A percentile compares a stretch with the other conserved stretches of the same genome.
These are phyloP conservation scores for Emydocephalus ijimae DNA, from an alignment of 2,113 vertebrate species.

Conservation along the genomic window DNA sequence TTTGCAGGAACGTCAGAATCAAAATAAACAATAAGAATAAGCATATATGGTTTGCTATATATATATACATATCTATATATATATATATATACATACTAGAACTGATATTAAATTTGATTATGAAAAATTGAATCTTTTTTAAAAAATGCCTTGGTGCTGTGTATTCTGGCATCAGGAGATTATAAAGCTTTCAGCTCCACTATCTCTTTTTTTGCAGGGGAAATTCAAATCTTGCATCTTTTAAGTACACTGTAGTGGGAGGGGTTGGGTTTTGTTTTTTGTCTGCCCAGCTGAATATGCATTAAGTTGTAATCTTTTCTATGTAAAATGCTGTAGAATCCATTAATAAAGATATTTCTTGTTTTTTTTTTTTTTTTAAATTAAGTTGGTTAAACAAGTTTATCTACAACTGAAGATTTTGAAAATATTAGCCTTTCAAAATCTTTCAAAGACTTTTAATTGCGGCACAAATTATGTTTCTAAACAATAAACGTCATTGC, in stretches of 20 bases:
- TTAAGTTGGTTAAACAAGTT: slow-evolving; percentile 62
- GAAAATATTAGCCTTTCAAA: slow-evolving; percentile 45
- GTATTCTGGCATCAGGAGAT: slow-evolving; percentile 75
- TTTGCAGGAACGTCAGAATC: slow-evolving; percentile 88
- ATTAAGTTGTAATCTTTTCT: slow-evolving; percentile 73
- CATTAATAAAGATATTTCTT: slow-evolving; percentile 75
- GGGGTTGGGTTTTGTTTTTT: slow-evolving; percentile 36
- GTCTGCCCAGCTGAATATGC: slow-evolving; percentile 68
- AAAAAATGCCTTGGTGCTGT: slow-evolving; percentile 75
- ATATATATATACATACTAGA: slow-evolving; percentile 62
- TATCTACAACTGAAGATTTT: slow-evolving; percentile 54
- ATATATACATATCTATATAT: slow-evolving; percentile 10
- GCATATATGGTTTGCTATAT: slow-evolving; percentile 72
- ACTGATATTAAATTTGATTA: slow-evolving; percentile 67
- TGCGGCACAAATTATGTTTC: slow-evolving; percentile 63
- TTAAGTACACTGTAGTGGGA: slow-evolving; percentile 67
- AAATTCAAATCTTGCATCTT: slow-evolving; percentile 78
- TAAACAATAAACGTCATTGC: slow-evolving; percentile 22
- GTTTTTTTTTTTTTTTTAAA: slow-evolving; percentile 38
- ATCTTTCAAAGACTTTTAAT: slow-evolving; percentile 58
- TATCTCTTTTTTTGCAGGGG: slow-evolving; percentile 80
- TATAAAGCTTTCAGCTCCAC: slow-evolving; percentile 78
- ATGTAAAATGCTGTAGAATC: slow-evolving; percentile 73
- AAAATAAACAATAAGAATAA: slow-evolving; percentile 87
- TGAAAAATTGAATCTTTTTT: slow-evolving; percentile 55